Base-by-base conservation (phyloP, 2,797 vertebrate genomes). In the Myiotriccus ornatus region DNA sequence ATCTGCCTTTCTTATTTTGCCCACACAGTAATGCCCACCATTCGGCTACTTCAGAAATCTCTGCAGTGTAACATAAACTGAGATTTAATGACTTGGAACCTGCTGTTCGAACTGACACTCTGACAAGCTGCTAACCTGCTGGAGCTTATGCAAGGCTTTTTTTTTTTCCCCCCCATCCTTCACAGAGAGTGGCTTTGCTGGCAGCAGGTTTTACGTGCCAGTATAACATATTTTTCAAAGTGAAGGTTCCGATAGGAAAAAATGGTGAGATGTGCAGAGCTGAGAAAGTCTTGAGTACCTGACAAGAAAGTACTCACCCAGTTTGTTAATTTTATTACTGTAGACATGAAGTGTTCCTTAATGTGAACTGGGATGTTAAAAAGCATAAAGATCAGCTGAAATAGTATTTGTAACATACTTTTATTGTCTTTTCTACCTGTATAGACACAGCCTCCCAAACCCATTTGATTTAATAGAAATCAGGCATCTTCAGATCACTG, bases 61-160 rank as follows among this genome's bases (percentile, higher is more conserved):
- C 92, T 90, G 75, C 75, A 75, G 83, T 75, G 44, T 69, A 74
- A 62, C 49, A 59, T 59, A 86, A 87, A 62, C 89, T 83, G 44
- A 65, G 68, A 94, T 89, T 76, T 95, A 94, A 93, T 90, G 80
- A 73, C 39, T 79, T 94, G 84, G 90, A 96, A 89, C 63, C 55
- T 82, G 82, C 84, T 90, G 83, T 93, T 96, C 74, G 89, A 95
- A 56, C 68, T 85, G 71, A 39, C 87, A 64, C 55, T 93, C 87
- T 95, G 87, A 93, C 83, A 95, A 93, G 56, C 59, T 85, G 47
- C 59, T 94, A 69, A 75, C 34, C 68, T 76, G 43, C 47, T 65
- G 32, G 84, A 81, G 21, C 19, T 84, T 89, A 55, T 62, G 32
- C 67, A 84, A 84, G 39, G 50, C 13, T 41, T 21, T 28, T 7